These are phyloP conservation scores for Phaedon cochleariae DNA, from an alignment of 2,888 invertebrate genomes.

Conservation along the genomic window DNA sequence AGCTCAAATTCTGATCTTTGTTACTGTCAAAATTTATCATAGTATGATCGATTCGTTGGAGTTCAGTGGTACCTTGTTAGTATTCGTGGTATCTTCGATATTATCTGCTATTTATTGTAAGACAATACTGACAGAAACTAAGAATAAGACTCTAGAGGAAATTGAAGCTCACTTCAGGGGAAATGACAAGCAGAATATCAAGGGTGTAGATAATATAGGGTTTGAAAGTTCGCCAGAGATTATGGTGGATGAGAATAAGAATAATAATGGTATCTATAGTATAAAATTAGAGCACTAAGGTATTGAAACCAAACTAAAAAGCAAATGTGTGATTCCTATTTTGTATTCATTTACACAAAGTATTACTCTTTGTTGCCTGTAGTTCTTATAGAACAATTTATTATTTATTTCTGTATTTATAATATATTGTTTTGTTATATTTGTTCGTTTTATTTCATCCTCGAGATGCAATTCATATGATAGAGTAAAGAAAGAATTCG, in stretches of 20 bases:
- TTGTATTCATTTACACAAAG: background rate
- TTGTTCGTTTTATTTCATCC: background rate
- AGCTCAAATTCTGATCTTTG: slow-evolving; percentile 75
- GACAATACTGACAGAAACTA: slow-evolving; percentile 74
- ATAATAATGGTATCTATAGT: background rate
- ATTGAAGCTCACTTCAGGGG: slow-evolving; percentile 72
- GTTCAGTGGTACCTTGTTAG: slow-evolving; percentile 71
- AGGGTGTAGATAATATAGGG: slow-evolving; percentile 54
- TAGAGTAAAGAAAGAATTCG: too few relatives aligned
- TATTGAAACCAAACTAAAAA: background rate
- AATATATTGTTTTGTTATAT: slow-evolving; percentile 24
- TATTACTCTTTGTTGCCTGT: slow-evolving; percentile 7
- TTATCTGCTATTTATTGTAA: slow-evolving; percentile 70
- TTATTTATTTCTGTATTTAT: slow-evolving; percentile 28
- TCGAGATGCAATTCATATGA: too few relatives aligned
- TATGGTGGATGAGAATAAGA: background rate
- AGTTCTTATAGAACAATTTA: slow-evolving; percentile 38
- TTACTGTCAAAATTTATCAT: slow-evolving; percentile 76
- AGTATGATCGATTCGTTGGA: slow-evolving; percentile 67
- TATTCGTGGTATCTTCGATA: slow-evolving; percentile 70
- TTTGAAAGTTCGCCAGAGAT: slow-evolving; percentile 46
- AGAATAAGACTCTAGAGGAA: slow-evolving; percentile 72
- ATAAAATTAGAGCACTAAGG: background rate
- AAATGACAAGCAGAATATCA: slow-evolving; percentile 44
- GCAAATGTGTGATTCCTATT: slow-evolving; percentile 28